phyloP scores from a whole-genome alignment of 2,113 vertebrate species.

The Sander lucioperca region DNA sequence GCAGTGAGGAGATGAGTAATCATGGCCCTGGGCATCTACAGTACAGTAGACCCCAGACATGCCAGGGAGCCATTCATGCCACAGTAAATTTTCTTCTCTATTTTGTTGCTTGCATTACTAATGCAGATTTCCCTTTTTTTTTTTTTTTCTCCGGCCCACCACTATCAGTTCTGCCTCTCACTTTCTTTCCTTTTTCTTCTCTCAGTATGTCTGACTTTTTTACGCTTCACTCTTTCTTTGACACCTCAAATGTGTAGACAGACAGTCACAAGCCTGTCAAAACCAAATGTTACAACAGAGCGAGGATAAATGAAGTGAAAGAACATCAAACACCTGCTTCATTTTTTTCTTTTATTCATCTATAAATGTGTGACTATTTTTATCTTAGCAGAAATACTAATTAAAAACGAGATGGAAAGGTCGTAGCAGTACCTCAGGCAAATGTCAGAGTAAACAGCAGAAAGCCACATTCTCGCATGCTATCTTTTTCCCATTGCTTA shows the following conservation, averaged over 20 bases:
- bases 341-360: conserved; percentile 37
- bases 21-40: conserved; percentile 47
- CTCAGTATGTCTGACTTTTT: conserved; percentile 49
- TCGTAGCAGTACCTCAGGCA: conserved; percentile 75
- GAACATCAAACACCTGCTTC: conserved; percentile 47
- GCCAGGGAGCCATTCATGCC: conserved; percentile 63
- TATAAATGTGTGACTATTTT: conserved; percentile 63
- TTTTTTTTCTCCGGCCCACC: not conserved
- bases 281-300: conserved; percentile 60
- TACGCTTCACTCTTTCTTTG: conserved; percentile 53
- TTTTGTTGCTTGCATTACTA: conserved; percentile 64
- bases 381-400: conserved; percentile 65
- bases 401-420: conserved; percentile 75
- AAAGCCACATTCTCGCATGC: conserved; percentile 8
- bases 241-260: conserved; percentile 65
- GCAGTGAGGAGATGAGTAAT: conserved; percentile 72
- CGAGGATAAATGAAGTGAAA: conserved; percentile 44
- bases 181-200: conserved; percentile 18
- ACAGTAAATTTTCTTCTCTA: conserved; percentile 52
- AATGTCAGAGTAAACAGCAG: conserved; percentile 70
- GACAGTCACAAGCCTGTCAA: conserved; percentile 65
- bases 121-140: conserved; percentile 60
- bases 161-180: conserved; percentile 53
- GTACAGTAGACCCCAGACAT: conserved; percentile 47
- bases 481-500: conserved; percentile 1